phyloP scores from a whole-genome alignment of 2,797 vertebrate genomes.

The Amazona ochrocephala region DNA sequence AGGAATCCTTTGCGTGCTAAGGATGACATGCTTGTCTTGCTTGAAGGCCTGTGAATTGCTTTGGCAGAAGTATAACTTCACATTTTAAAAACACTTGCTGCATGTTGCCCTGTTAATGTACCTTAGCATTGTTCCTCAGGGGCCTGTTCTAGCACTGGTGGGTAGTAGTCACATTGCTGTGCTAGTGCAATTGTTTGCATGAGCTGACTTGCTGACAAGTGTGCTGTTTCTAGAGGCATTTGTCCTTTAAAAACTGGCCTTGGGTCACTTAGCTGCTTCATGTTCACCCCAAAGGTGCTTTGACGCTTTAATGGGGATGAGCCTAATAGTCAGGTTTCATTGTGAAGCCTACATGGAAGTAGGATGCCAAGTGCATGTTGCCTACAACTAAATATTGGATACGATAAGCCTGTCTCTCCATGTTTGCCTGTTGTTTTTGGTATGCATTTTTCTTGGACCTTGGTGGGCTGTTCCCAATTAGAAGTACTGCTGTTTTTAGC shows the following conservation, averaged over 20 bases:
- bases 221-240: background rate
- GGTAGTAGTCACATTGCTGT: background rate
- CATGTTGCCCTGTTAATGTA: background rate
- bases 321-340: background rate
- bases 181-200: background rate
- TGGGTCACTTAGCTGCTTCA: background rate
- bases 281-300: background rate
- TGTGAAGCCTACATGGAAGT: background rate
- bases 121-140: constrained; percentile 13
- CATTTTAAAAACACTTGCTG: constrained; percentile 51
- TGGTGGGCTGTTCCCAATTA: background rate
- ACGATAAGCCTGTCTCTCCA: background rate
- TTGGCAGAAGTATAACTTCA: background rate
- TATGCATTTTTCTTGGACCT: background rate
- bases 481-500: background rate
- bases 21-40: constrained; percentile 1
- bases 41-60: constrained; percentile 25
- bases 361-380: background rate
- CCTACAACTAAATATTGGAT: background rate
- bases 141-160: background rate
- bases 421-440: background rate
- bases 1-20: background rate
- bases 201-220: background rate
- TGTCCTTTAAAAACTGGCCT: constrained; percentile 29
- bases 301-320: background rate